These are phyloP conservation scores for Theretra japonica DNA, from an alignment of 2,888 invertebrate genomes.

Conservation along the genomic window DNA sequence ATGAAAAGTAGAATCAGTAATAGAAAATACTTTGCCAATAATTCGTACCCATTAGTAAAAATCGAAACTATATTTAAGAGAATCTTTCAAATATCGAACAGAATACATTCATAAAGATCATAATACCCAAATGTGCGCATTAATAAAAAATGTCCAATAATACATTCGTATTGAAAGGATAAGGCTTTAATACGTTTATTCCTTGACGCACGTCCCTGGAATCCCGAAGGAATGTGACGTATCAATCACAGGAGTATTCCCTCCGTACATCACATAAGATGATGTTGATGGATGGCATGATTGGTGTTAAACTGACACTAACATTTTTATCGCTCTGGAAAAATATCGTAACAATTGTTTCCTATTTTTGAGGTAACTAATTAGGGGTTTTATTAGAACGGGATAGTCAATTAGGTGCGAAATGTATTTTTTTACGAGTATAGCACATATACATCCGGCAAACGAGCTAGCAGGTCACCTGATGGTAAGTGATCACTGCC, in stretches of 20 bases:
- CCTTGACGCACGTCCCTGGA: neutral
- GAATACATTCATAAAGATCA: neutral
- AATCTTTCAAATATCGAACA: neutral
- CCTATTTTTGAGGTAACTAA: too few relatives aligned
- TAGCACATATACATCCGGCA: too few relatives aligned
- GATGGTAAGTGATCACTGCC: too few relatives aligned
- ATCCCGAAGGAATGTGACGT: slow-evolving; percentile 17
- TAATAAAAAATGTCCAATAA: slow-evolving; percentile 16
- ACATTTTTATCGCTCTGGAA: neutral
- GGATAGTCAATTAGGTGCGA: too few relatives aligned
- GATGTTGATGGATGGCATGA: slow-evolving; percentile 9
- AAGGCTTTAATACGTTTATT: slow-evolving; percentile 22
- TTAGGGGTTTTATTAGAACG: too few relatives aligned
- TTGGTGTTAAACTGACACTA: neutral
- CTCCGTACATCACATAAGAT: slow-evolving; percentile 4
- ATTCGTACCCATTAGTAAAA: too few relatives aligned
- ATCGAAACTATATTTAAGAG: neutral
- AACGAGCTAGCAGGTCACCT: too few relatives aligned
- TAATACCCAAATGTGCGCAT: neutral
- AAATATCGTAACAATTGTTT: neutral
- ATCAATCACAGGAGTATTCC: slow-evolving; percentile 25
- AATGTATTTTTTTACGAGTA: too few relatives aligned
- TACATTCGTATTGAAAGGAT: slow-evolving; percentile 10
- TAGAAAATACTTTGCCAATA: too few relatives aligned
- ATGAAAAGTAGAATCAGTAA: too few relatives aligned